Evolutionary conservation across 2,113 vertebrate species (phyloP), one percentile per base, ranked within the genome.

Genomic region (Pedionomus torquatus): DNA sequence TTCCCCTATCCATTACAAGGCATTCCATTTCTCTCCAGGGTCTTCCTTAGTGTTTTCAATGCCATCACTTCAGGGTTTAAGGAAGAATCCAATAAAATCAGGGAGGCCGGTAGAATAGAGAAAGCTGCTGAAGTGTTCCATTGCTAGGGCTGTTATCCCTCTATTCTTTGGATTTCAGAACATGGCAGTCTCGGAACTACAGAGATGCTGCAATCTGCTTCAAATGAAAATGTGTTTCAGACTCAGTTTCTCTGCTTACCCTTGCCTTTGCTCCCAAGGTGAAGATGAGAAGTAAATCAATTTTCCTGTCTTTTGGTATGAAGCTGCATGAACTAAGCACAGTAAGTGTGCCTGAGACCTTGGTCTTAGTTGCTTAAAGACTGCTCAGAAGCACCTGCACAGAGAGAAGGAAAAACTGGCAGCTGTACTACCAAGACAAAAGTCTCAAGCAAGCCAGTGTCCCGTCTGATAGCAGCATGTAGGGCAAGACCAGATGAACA

Each of bases 31-130:
- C 41, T 46, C n/a, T 75, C 48, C 28, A 74, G 14, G 35, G 4
- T 65, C 15, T 74, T 91, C 4, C 5, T 60, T 25, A 17, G 14
- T 43, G 3, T 86, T 77, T 76, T 83, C 17, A 78, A 11, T 61
- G 26, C 13, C 23, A 57, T 35, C 17, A 58, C 5, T 63, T 86
- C 48, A 43, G 39, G 9, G 6, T 35, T 87, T 65, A 51, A 65
- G 44, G 33, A 72, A 54, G 19, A 69, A 81, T 35, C 17, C 31
- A 86, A 39, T 28, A 69, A 77, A 83, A 72, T 0, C 5, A 0
- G 0, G 11, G 17, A 13, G 4, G 6, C 3, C 4, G 2, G 23
- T 6, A 11, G 39, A 55, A 49, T 2, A 68, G 9, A 13, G 16
- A 87, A 88, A 89, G 26, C 14, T 85, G 15, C 13, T 68, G 11